Percentiles rank a stretch among this genome's conserved stretches.
Evolutionary conservation across 2,888 invertebrate species (phyloP).

Genomic region (Catonia carolina): DNA sequence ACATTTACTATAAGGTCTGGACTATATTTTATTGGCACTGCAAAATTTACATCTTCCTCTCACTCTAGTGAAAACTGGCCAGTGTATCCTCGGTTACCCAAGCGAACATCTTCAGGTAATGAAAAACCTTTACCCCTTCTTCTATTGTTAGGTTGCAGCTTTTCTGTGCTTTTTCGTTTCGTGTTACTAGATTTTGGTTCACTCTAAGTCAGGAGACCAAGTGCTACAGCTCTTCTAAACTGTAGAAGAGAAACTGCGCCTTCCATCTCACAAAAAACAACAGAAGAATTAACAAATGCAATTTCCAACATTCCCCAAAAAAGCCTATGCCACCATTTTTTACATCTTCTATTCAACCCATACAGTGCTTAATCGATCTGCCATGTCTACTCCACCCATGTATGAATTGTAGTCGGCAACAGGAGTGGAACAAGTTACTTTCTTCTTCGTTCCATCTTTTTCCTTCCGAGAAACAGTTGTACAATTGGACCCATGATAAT

Average conservation of each 20-base stretch:
- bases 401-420: not conserved
- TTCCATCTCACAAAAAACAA: not conserved
- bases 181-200: not conserved
- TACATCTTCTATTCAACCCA: not conserved
- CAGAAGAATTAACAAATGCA: no score
- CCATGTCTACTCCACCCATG: not conserved
- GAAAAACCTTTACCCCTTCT: conserved; percentile 2
- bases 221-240: not conserved
- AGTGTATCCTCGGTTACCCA: conserved; percentile 6
- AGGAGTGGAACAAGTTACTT: not conserved
- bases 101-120: not conserved
- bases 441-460: conserved; percentile 2
- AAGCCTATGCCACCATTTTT: conserved; percentile 30
- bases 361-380: not conserved
- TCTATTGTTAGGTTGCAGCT: not conserved
- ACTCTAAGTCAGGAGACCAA: not conserved
- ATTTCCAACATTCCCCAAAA: conserved; percentile 36
- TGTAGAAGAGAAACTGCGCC: not conserved
- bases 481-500: conserved; percentile 21
- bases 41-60: conserved; percentile 9
- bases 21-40: not conserved
- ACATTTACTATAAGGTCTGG: not conserved
- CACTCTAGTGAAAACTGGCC: not conserved
- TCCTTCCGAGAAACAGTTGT: conserved; percentile 25
- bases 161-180: not conserved